Conservation (phyloP, 1,140 invertebrate species). For the Sogatella furcifera region DNA sequence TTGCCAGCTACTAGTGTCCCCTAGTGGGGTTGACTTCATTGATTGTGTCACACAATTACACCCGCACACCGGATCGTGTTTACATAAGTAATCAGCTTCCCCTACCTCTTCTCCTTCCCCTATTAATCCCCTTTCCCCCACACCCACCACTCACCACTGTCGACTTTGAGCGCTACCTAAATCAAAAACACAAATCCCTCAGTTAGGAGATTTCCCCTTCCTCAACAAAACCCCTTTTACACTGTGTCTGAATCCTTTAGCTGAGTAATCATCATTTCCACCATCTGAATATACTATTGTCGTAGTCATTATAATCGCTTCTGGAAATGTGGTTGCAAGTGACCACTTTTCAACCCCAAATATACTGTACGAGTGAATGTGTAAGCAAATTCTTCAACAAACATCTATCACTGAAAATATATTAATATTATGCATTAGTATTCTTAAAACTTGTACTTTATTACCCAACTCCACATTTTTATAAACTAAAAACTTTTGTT, state of each 20-base stretch:
- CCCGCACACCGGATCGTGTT: neutral
- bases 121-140: neutral
- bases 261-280: neutral
- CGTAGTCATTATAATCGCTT: neutral
- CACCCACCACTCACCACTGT: neutral
- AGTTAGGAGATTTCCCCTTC: neutral
- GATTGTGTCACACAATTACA: conserved; percentile 4
- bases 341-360: neutral
- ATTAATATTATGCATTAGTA: too few species aligned
- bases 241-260: neutral
- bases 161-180: neutral
- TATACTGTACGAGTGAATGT: too few species aligned
- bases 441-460: too few species aligned
- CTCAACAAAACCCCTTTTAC: neutral
- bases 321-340: neutral
- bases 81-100: conserved; percentile 2
- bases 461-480: too few species aligned
- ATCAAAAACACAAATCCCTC: conserved; percentile 1
- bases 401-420: too few species aligned
- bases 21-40: neutral
- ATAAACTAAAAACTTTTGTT: too few species aligned
- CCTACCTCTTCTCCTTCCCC: neutral
- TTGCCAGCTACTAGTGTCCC: neutral
- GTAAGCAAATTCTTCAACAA: too few species aligned
- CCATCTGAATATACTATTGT: neutral